Base-by-base conservation (phyloP, 1,140 invertebrate genomes). In the Eupristina koningsbergeri region DNA sequence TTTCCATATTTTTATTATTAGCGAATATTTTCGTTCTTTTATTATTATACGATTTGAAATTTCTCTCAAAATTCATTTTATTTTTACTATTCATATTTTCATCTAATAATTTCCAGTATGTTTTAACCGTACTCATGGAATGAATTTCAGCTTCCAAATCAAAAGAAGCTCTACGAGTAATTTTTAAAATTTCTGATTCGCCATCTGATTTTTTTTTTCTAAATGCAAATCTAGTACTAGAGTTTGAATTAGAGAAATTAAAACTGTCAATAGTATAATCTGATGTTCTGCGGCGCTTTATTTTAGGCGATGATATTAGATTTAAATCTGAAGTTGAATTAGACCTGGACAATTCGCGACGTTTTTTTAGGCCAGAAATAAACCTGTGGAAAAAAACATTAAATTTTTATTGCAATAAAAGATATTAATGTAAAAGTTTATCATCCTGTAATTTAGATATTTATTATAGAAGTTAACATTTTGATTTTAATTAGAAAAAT, bases 281-380 rank as follows among this genome's bases (percentile, higher is more conserved):
- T 13, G 89, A 90, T 41, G 86, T 84, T 75, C 89, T 77, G 41
- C 89, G 86, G 7, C 86, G 84, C 50, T 88, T 90, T 22, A 84
- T 83, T 26, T 89, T 89, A 0, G 88, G 86, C 0, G 88, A 85
- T 8, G 86, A 81, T 11, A 75, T 45, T 0, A 39, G 80, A 29
- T 63, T 39, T 0, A 89, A n/a, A 22, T 89, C 85, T 0, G 89
- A 88, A 31, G 73, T 86, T 0, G 89, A 89, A 64, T 71, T 87
- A 22, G 89, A 88, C 6, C 86, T 87, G 7, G 77, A 88, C 9
- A 89, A 61, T 53, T 88, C 90, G 8, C 87, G 88, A 29, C 85
- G 83, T 15, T 77, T 87, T 67, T 88, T 88, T 34, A 89, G 75
- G 31, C 87, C 86, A 1, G 87, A 87, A 13, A 89, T 73, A 61